phyloP scores from a whole-genome alignment of 2,888 invertebrate genomes.

The Imbricaverruca yamaguchii region DNA sequence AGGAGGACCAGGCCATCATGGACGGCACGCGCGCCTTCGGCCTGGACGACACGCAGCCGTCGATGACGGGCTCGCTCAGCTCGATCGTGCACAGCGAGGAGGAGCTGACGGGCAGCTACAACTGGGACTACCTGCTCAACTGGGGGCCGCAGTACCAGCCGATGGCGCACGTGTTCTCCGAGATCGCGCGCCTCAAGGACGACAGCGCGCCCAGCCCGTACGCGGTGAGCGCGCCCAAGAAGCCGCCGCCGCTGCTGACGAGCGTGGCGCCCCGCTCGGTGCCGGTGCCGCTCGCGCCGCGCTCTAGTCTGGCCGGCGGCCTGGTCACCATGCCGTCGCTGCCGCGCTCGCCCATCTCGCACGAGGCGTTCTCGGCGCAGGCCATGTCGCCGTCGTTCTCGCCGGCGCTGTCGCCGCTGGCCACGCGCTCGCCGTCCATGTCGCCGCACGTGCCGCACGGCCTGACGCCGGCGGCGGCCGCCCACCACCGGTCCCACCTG shows the following conservation, averaged over 20 bases:
- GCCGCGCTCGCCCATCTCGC: conserved; percentile 88
- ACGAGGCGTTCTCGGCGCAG: conserved; percentile 55
- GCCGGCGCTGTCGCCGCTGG: conserved; percentile 85
- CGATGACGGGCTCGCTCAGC: conserved; percentile 82
- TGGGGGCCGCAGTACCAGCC: conserved; percentile 98
- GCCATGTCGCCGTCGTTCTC: conserved; percentile 94
- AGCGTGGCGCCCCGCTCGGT: conserved; percentile 73
- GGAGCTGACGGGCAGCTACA: conserved; percentile 91
- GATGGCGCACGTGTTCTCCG: conserved; percentile 91
- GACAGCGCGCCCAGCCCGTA: conserved; percentile 62
- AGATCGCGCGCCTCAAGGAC: conserved; percentile 92
- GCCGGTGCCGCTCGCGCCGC: conserved; percentile 50
- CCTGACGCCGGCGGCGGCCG: conserved; percentile 24
- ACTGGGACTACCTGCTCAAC: conserved; percentile 94
- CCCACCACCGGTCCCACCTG: conserved; percentile 31
- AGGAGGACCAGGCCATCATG: conserved; percentile 40
- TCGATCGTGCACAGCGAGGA: conserved; percentile 96
- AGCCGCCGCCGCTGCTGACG: conserved; percentile 61
- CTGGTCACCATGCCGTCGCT: conserved; percentile 54
- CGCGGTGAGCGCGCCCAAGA: conserved; percentile 50
- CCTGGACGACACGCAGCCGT: conserved; percentile 38
- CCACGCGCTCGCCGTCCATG: conserved; percentile 87
- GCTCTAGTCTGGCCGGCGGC: not conserved
- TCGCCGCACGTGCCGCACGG: conserved; percentile 59
- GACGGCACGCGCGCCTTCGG: conserved; percentile 38